Percentiles rank a stretch among this genome's conserved stretches.
phyloP scores from a whole-genome alignment of 2,888 invertebrate species.

The Euzetes globulus region DNA sequence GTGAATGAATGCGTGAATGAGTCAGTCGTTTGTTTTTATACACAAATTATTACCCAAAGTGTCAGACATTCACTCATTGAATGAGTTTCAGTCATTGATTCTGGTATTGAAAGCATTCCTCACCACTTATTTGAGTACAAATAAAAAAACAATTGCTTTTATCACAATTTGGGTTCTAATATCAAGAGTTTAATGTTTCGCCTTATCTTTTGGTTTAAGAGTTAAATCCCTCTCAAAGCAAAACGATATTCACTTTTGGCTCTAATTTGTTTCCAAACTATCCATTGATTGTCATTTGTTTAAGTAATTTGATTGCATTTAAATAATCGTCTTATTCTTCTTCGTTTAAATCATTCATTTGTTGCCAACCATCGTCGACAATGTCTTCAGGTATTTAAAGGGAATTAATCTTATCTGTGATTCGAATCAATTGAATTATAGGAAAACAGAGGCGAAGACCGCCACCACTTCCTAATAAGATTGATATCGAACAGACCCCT shows the following conservation, averaged over 20 bases:
- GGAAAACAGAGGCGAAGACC: neutral
- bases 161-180: neutral
- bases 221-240: neutral
- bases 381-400: neutral
- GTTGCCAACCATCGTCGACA: neutral
- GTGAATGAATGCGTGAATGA: neutral
- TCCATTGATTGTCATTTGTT: neutral
- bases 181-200: neutral
- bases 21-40: conserved; percentile 2
- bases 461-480: neutral
- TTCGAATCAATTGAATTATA: neutral
- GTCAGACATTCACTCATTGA: neutral
- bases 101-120: neutral
- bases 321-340: too few relatives aligned
- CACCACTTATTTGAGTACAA: neutral
- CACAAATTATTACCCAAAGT: neutral
- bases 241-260: neutral
- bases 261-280: neutral
- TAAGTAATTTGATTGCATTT: neutral
- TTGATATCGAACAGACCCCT: neutral
- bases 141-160: neutral
- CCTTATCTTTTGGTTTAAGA: neutral
- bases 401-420: neutral
- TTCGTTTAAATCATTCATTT: neutral
- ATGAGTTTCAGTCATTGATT: neutral